A percentile compares a stretch with the other conserved stretches of the same genome.
Conservation (phyloP, 1,140 invertebrate species). For the Gerris buenoi region DNA sequence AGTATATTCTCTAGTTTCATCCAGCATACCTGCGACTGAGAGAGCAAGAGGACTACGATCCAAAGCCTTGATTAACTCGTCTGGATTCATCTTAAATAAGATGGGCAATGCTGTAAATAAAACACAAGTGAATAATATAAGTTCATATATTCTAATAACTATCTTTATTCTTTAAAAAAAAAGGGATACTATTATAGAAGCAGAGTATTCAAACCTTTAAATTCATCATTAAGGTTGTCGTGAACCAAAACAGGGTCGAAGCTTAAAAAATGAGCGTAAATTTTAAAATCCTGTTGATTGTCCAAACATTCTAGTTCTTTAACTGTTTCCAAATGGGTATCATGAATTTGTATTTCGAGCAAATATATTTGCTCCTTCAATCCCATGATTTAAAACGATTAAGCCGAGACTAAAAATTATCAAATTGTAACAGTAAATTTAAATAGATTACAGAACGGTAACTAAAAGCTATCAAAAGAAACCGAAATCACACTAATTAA, state of each 20-base stretch:
- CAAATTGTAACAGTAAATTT: too few relatives aligned
- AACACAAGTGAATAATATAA: too few relatives aligned
- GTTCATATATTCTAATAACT: too few relatives aligned
- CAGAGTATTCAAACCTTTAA: background rate
- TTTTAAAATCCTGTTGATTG: slow-evolving; percentile 3
- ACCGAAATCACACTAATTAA: too few relatives aligned
- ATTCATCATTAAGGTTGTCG: background rate
- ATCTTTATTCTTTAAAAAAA: too few relatives aligned
- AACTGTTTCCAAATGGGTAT: background rate
- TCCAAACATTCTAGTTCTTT: background rate
- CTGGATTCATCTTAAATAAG: background rate
- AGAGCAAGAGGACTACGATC: background rate
- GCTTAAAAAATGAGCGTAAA: background rate
- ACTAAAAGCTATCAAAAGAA: too few relatives aligned
- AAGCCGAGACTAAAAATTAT: too few relatives aligned
- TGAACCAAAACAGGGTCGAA: background rate
- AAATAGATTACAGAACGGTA: too few relatives aligned
- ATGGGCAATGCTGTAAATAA: background rate
- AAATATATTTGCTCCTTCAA: background rate
- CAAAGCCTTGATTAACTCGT: background rate
- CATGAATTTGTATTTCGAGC: background rate
- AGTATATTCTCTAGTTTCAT: background rate
- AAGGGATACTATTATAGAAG: too few relatives aligned
- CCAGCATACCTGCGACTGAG: background rate
- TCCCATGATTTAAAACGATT: too few relatives aligned